These are phyloP conservation scores for Scolopax rusticola DNA, from an alignment of 2,797 vertebrate genomes.

Conservation along the genomic window DNA sequence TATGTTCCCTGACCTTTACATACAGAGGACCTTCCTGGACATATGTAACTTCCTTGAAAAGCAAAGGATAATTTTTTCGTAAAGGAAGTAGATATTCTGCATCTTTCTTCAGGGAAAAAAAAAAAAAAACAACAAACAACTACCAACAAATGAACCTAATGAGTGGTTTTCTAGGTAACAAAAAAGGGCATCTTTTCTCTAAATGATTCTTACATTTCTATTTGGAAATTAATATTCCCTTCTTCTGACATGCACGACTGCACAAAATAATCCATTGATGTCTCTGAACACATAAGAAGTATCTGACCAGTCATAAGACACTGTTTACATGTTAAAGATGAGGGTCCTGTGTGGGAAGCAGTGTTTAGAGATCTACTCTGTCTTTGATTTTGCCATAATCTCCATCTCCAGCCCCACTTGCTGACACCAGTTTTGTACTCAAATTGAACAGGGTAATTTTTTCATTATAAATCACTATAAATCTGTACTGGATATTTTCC, in stretches of 20 bases:
- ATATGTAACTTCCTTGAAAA: background rate
- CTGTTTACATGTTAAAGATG: background rate
- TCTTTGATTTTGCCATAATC: background rate
- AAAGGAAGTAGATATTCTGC: background rate
- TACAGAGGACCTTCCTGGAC: background rate
- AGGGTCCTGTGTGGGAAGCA: background rate
- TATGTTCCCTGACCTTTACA: background rate
- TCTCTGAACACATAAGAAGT: background rate
- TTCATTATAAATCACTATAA: constrained; percentile 26
- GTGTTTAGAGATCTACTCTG: background rate
- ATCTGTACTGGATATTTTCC: constrained; percentile 38
- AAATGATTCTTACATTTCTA: background rate
- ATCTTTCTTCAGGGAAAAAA: background rate
- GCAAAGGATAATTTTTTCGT: background rate
- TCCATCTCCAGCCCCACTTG: background rate
- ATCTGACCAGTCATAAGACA: background rate
- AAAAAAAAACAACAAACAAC: background rate
- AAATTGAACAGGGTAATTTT: constrained; percentile 16
- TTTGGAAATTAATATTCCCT: background rate
- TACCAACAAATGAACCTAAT: background rate
- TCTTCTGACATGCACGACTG: background rate
- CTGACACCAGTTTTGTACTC: background rate
- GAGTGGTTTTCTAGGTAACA: background rate
- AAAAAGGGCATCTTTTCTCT: background rate
- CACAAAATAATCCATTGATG: background rate